A percentile compares a stretch with the other conserved stretches of the same genome.
These are phyloP conservation scores for Microcaecilia unicolor DNA, from an alignment of 2,797 vertebrate species.

Conservation along the genomic window DNA sequence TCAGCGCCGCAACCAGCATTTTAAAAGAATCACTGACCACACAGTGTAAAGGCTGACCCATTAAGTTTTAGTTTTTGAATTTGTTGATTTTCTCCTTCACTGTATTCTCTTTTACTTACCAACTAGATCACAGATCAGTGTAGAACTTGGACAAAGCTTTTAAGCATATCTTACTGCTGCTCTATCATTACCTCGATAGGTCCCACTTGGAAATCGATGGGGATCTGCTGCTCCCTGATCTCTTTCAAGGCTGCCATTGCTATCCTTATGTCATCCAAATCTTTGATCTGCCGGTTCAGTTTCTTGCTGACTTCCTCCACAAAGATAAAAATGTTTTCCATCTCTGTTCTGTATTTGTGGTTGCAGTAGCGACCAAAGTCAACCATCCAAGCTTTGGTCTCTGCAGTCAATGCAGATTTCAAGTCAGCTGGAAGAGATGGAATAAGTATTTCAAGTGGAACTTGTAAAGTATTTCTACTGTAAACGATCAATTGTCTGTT, in stretches of 20 bases:
- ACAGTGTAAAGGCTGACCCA: too few relatives aligned
- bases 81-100: too few relatives aligned
- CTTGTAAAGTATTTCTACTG: too few relatives aligned
- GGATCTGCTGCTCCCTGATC: constrained; percentile 79
- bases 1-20: too few relatives aligned
- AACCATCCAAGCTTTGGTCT: constrained; percentile 84
- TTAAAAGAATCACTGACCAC: too few relatives aligned
- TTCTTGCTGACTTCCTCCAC: constrained; percentile 84
- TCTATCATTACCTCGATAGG: constrained; percentile 76
- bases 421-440: constrained; percentile 67
- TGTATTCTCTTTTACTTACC: too few relatives aligned
- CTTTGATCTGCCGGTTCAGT: constrained; percentile 75
- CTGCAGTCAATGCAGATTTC: constrained; percentile 77
- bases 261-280: constrained; percentile 88
- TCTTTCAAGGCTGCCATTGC: constrained; percentile 83
- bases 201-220: constrained; percentile 79
- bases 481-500: too few relatives aligned
- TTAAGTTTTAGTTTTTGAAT: too few relatives aligned
- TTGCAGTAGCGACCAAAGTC: constrained; percentile 77
- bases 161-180: too few relatives aligned
- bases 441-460: not conserved
- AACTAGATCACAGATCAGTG: too few relatives aligned
- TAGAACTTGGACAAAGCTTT: too few relatives aligned
- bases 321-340: constrained; percentile 81
- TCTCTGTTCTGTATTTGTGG: constrained; percentile 75